Evolutionary conservation across 2,797 vertebrate genomes (phyloP), one percentile per base, ranked within the genome.

Genomic region (Chromis chromis): DNA sequence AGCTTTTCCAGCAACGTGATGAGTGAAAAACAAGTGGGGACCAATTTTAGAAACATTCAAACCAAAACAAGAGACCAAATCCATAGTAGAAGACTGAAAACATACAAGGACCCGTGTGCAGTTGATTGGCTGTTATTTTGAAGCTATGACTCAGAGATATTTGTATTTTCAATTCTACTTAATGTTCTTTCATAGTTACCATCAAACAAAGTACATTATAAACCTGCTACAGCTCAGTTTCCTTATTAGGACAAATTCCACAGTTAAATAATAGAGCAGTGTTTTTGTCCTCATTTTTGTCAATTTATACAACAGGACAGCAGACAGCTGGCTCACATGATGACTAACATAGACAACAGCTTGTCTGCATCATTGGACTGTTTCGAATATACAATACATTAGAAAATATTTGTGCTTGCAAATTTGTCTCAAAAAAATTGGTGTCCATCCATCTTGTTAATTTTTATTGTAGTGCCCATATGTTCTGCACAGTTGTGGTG

Each of bases 291-390:
- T 33, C 8, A 10, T 48, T 48, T 65, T 79, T 64, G 21, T 54
- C 19, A 46, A 27, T 72, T 50, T 48, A 36, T 36, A 27, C 50
- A 46, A 46, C 27, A 50, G 54, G 22, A 31, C 42, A 44, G 13
- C 54, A 71, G 74, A 33, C 63, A 79, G 76, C 73, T 70, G 65
- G 68, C 53, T 66, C 61, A 57, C 69, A 64, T 19, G 59, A 70
- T 79, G 69, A 66, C 25, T 64, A 79, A 78, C 72, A 40, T 49
- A 42, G 21, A 75, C 28, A 74, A 50, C 79, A 82, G 76, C 62
- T 71, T 64, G 57, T 70, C 66, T 65, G 61, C 59, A 40, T 68
- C 58, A 63, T 39, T n/a, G 9, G 58, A 59, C 36, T 13, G 4
- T 40, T 62, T 53, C 16, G 9, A 27, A 66, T 36, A n/a, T 11